Percentiles rank a stretch among this genome's conserved stretches.
phyloP scores from a whole-genome alignment of 2,797 vertebrate species.

The Coluber constrictor region DNA sequence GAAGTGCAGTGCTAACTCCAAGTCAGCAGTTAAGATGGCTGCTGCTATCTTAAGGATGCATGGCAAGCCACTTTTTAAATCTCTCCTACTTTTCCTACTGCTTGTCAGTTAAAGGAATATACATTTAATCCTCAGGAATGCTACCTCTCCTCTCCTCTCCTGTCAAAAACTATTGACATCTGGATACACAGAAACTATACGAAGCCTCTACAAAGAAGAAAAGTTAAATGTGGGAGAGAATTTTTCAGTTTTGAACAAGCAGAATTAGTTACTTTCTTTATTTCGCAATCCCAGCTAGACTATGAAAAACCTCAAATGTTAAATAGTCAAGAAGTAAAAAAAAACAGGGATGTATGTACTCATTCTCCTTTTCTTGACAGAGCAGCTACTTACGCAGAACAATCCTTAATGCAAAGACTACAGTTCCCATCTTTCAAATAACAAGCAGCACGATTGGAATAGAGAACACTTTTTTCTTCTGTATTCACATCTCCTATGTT shows the following conservation, averaged over 20 bases:
- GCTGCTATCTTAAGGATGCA: background rate
- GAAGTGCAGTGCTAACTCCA: background rate
- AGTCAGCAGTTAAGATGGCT: background rate
- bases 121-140: background rate
- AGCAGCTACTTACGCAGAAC: constrained; percentile 74
- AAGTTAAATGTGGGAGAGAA: background rate
- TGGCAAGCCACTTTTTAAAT: background rate
- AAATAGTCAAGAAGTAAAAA: background rate
- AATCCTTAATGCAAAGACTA: constrained; percentile 85
- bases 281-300: background rate
- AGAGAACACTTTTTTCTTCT: constrained; percentile 82
- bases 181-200: background rate
- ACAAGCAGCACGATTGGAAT: constrained; percentile 88
- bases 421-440: constrained; percentile 89
- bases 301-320: background rate
- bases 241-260: background rate
- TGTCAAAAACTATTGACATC: background rate
- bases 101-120: background rate
- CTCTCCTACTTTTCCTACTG: background rate
- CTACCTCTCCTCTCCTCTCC: background rate
- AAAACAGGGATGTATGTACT: background rate
- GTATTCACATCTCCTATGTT: constrained; percentile 54
- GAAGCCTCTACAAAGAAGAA: background rate
- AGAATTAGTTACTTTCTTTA: background rate
- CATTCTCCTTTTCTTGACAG: background rate